Conservation (phyloP, 1,140 invertebrate genomes). For the Lepeophtheirus salmonis region DNA sequence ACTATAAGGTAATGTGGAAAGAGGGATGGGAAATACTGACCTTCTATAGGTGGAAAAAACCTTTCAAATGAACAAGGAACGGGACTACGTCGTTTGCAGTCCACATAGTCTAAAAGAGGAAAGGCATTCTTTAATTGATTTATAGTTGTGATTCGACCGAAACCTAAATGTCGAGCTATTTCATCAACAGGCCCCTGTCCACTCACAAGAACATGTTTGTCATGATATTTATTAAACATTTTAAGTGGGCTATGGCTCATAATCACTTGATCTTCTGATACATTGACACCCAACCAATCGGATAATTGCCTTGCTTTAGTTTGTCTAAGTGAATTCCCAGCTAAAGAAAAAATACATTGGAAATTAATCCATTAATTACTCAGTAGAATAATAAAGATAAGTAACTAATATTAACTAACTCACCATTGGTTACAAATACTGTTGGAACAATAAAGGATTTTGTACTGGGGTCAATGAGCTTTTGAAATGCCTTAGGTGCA, state of each 20-base stretch:
- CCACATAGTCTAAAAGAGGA: conserved; percentile 46
- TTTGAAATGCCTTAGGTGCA: conserved; percentile 37
- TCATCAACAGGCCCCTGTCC: conserved; percentile 45
- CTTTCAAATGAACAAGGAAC: conserved; percentile 16
- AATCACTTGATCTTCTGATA: conserved; percentile 30
- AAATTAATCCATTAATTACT: too few species aligned
- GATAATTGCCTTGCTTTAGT: conserved; percentile 43
- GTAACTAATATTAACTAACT: too few species aligned
- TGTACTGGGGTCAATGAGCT: conserved; percentile 30
- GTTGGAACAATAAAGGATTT: conserved; percentile 33
- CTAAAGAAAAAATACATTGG: neutral
- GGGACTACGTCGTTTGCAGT: conserved; percentile 36
- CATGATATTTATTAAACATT: conserved; percentile 39
- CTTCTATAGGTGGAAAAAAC: too few species aligned
- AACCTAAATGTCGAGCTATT: conserved; percentile 46
- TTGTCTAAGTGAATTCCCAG: conserved; percentile 37
- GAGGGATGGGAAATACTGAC: neutral
- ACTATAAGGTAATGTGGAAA: neutral
- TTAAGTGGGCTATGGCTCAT: conserved; percentile 48
- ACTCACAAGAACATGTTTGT: conserved; percentile 43
- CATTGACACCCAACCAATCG: conserved; percentile 33
- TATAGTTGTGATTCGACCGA: conserved; percentile 40
- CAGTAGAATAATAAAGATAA: too few species aligned
- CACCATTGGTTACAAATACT: conserved; percentile 46
- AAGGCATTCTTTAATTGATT: conserved; percentile 40